Base-by-base conservation (phyloP, 2,888 invertebrate genomes). In the Cephus runcator region DNA sequence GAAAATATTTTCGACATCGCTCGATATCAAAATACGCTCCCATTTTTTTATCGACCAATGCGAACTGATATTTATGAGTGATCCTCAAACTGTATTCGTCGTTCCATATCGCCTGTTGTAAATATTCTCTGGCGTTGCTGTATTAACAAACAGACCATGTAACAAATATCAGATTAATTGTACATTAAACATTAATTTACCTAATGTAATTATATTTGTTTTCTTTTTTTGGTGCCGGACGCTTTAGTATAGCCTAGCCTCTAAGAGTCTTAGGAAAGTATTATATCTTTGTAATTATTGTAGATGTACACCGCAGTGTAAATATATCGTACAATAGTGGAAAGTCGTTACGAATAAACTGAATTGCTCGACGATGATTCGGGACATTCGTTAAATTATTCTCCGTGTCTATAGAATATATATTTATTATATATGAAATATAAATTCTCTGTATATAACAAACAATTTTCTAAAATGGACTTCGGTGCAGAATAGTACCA, bases 41-140 rank as follows among this genome's bases (percentile, higher is more conserved):
- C 79, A 73, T 83, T 77, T 82, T 69, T 79, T 76, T 71, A 76
- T 75, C 74, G 75, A 81, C 73, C 79, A 69, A 82, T 82, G 35
- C 23, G 73, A 71, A 11, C 23, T 56, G 23, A 23, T 56, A 56
- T 75, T 23, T 31, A 75, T 30, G 68, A 40, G 12, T 75, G 69
- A 68, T 71, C 69, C 69, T 74, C 36, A 34, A 69, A n/a, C 71
- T 73, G 23, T 77, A 75, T 9, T 35, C 76, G 35, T 78, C 71
- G 73, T 78, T 82, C 76, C 76, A 73, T 73, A 77, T 79, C 76
- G 73, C 79, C 73, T 79, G 76, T 80, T 83, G 83, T 83, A 83
- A 81, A 83, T 83, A 83, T 83, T 80, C 80, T 83, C 79, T 31
- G 56, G 56, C 56, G 23, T 56, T 34, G 36, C 77, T 75, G 69